Conservation (phyloP, 2,888 invertebrate species). For the Pristionchus japonicus region DNA sequence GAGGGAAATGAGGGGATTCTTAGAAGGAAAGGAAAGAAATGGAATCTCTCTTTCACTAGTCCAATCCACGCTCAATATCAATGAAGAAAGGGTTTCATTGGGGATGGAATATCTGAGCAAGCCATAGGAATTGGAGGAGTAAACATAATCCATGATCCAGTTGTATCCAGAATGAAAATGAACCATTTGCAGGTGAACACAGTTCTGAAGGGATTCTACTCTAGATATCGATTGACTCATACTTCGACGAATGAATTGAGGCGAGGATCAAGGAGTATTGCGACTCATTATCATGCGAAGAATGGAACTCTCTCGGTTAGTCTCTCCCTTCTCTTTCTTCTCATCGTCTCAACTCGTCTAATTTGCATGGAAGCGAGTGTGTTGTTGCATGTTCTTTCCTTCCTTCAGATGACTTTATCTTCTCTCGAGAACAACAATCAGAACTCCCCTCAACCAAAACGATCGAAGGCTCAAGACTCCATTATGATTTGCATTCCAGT, state of each 20-base stretch:
- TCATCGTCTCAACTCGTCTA: neutral
- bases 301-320: slow-evolving; percentile 55
- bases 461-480: neutral
- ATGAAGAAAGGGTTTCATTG: neutral
- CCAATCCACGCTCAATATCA: neutral
- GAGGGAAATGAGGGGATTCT: neutral
- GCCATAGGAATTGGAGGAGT: no score
- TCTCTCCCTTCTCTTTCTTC: neutral
- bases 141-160: neutral
- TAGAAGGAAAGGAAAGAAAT: no score
- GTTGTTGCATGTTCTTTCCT: neutral
- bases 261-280: slow-evolving; percentile 70
- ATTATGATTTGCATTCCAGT: slow-evolving; percentile 30
- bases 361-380: neutral
- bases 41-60: neutral
- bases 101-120: neutral
- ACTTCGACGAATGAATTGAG: slow-evolving; percentile 67
- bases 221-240: slow-evolving; percentile 70
- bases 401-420: slow-evolving; percentile 27
- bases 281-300: slow-evolving; percentile 67
- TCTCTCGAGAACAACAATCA: slow-evolving; percentile 25
- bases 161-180: no score
- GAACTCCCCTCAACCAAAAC: neutral
- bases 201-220: slow-evolving; percentile 70
- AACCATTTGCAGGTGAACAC: slow-evolving; percentile 69